A percentile compares a stretch with the other conserved stretches of the same genome.
phyloP scores from a whole-genome alignment of 2,888 invertebrate species.

The Notodonta ziczac region DNA sequence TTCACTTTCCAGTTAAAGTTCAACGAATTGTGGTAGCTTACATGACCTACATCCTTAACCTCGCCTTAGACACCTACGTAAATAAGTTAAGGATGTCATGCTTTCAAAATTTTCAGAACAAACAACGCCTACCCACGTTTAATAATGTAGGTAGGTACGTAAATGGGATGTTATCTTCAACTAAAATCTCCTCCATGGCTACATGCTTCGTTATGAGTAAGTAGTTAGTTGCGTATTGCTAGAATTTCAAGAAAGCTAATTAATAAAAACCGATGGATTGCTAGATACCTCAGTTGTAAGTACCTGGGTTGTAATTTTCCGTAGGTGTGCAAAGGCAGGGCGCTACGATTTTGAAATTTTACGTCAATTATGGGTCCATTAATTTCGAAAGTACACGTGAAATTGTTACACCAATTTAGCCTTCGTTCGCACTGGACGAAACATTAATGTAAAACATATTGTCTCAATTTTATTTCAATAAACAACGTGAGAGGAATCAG shows the following conservation, averaged over 20 bases:
- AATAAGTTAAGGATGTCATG: constrained; percentile 16
- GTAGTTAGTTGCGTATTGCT: too few relatives aligned
- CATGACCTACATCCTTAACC: constrained; percentile 35
- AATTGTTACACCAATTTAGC: too few relatives aligned
- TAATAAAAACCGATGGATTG: not conserved
- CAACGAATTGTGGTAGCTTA: constrained; percentile 30
- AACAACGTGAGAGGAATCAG: too few relatives aligned
- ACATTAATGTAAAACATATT: too few relatives aligned
- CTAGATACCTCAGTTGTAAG: too few relatives aligned
- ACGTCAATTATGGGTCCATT: too few relatives aligned
- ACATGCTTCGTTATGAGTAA: not conserved
- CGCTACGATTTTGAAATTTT: too few relatives aligned
- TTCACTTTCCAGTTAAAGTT: constrained; percentile 39
- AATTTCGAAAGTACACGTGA: too few relatives aligned
- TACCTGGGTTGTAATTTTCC: too few relatives aligned
- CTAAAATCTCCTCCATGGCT: not conserved
- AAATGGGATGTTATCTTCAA: not conserved
- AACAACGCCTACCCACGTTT: not conserved
- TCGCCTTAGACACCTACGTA: constrained; percentile 22
- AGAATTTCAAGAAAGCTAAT: not conserved
- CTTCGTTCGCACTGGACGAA: too few relatives aligned
- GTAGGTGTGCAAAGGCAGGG: too few relatives aligned
- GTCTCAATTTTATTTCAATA: too few relatives aligned
- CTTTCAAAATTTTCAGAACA: constrained; percentile 1
- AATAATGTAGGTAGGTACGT: not conserved